phyloP scores from a whole-genome alignment of 2,888 invertebrate genomes.

The Drosophila birchii region DNA sequence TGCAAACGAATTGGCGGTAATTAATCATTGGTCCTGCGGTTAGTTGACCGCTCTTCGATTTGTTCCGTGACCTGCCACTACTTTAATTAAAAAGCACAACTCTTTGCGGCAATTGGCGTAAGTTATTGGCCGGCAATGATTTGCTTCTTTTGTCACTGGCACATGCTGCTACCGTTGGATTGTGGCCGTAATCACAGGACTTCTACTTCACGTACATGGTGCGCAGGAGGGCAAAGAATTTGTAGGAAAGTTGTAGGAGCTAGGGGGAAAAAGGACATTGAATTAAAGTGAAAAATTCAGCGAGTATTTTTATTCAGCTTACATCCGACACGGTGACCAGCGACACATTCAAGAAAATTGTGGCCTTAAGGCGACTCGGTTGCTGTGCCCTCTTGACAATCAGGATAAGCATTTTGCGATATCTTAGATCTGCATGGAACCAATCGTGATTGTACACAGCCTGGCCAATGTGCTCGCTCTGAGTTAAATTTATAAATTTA shows the following conservation, averaged over 20 bases:
- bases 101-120: conserved; percentile 63
- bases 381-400: conserved; percentile 78
- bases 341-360: conserved; percentile 74
- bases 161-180: conserved; percentile 45
- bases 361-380: conserved; percentile 74
- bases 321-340: conserved; percentile 78
- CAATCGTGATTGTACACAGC: conserved; percentile 80
- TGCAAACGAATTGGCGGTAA: conserved; percentile 66
- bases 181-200: conserved; percentile 20
- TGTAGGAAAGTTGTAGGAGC: conserved; percentile 82
- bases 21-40: conserved; percentile 73
- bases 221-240: conserved; percentile 81
- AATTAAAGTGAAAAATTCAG: not conserved
- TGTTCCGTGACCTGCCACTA: conserved; percentile 52
- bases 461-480: conserved; percentile 77
- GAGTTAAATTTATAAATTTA: not conserved
- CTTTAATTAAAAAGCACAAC: conserved; percentile 74
- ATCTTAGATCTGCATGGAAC: conserved; percentile 66
- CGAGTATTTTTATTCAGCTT: conserved; percentile 25
- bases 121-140: conserved; percentile 72
- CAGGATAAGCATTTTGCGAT: conserved; percentile 75
- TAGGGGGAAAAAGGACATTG: conserved; percentile 31
- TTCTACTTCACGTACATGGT: conserved; percentile 78
- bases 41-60: conserved; percentile 45
- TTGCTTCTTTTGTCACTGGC: conserved; percentile 67